phyloP scores from a whole-genome alignment of 2,888 invertebrate genomes.

The Crematogaster levior region DNA sequence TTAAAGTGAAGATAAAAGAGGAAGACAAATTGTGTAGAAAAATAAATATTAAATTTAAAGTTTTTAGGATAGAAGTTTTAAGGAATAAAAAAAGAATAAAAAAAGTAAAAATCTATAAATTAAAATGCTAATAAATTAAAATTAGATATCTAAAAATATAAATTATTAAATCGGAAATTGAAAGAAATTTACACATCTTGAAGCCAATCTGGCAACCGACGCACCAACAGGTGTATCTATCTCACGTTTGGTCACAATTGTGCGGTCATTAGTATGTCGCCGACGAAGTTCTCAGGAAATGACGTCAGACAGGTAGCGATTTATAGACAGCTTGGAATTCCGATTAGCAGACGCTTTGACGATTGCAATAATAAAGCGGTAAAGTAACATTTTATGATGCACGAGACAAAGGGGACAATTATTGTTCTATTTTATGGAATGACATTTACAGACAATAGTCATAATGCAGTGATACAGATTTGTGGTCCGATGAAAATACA shows the following conservation, averaged over 20 bases:
- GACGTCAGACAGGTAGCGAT: constrained; percentile 75
- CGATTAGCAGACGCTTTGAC: constrained; percentile 67
- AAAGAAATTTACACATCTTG: constrained; percentile 36
- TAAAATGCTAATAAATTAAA: neutral
- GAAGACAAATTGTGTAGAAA: neutral
- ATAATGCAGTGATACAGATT: constrained; percentile 3
- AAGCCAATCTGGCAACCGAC: constrained; percentile 29
- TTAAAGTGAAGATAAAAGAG: neutral
- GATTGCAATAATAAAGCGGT: constrained; percentile 13
- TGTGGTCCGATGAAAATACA: constrained; percentile 34
- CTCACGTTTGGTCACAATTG: constrained; percentile 61
- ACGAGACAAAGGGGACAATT: constrained; percentile 4
- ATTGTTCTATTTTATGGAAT: constrained; percentile 31
- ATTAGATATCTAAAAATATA: constrained; percentile 22
- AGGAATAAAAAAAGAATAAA: no score
- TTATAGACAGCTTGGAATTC: constrained; percentile 70
- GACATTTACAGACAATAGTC: constrained; percentile 24
- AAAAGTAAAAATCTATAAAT: neutral
- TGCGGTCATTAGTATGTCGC: constrained; percentile 77
- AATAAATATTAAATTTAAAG: neutral
- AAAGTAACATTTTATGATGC: constrained; percentile 17
- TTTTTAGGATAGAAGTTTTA: neutral
- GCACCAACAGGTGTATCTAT: constrained; percentile 36
- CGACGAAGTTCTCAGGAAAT: constrained; percentile 73
- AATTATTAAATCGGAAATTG: constrained; percentile 30